phyloP scores from a whole-genome alignment of 2,797 vertebrate genomes.

The Artibeus lituratus region DNA sequence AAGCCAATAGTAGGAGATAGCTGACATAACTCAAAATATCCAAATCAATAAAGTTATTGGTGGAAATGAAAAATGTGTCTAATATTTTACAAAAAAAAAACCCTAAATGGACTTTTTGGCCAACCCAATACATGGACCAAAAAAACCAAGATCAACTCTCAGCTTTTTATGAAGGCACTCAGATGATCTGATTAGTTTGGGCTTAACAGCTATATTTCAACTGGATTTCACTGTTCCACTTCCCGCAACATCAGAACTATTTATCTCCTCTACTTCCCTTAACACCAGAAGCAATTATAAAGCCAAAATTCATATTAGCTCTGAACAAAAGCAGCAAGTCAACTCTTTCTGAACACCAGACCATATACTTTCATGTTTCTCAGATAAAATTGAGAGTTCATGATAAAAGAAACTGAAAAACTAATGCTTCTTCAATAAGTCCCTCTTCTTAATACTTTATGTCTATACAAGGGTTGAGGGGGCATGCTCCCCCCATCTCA shows the following conservation, averaged over 20 bases:
- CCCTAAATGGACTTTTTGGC: background rate
- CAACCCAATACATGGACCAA: background rate
- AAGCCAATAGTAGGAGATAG: no score
- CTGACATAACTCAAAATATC: no score
- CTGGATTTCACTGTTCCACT: background rate
- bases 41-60: no score
- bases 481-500: background rate
- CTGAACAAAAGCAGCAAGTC: background rate
- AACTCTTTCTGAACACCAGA: background rate
- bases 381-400: constrained; percentile 9
- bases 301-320: background rate
- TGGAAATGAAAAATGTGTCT: no score
- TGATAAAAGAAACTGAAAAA: constrained; percentile 15
- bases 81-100: no score
- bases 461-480: background rate
- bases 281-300: background rate
- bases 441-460: background rate
- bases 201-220: background rate
- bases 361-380: background rate
- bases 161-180: background rate
- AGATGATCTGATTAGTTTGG: background rate
- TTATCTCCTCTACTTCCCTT: background rate
- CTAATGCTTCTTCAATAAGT: background rate
- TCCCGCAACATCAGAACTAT: background rate
- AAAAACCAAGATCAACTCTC: background rate